Conservation (phyloP, 2,888 invertebrate genomes). For the Tupiocoris notatus region DNA sequence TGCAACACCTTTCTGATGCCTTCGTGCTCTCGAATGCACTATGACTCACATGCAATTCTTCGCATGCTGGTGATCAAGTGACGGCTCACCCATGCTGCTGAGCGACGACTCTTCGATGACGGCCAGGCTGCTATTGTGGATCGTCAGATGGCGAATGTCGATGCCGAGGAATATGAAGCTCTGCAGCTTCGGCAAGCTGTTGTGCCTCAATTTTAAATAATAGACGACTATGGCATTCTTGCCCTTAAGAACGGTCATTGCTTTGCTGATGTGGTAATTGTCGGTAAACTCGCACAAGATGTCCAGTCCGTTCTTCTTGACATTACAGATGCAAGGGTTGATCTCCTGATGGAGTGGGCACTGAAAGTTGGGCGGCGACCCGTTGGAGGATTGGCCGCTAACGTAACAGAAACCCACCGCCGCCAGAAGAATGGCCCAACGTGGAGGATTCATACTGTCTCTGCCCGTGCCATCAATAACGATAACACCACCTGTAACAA, state of each 20-base stretch:
- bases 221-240: constrained; percentile 76
- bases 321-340: constrained; percentile 76
- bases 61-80: constrained; percentile 25
- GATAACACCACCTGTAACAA: constrained; percentile 37
- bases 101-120: constrained; percentile 84
- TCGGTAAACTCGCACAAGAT: constrained; percentile 86
- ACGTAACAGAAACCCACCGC: constrained; percentile 36
- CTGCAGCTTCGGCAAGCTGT: constrained; percentile 78
- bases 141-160: constrained; percentile 83
- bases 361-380: constrained; percentile 41
- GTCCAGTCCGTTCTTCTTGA: constrained; percentile 85
- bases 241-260: constrained; percentile 79
- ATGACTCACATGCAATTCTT: constrained; percentile 28
- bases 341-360: constrained; percentile 75
- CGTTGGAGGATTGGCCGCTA: constrained; percentile 37
- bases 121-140: constrained; percentile 83
- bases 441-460: constrained; percentile 33
- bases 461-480: constrained; percentile 37
- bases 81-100: constrained; percentile 74
- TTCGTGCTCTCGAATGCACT: constrained; percentile 10
- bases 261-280: constrained; percentile 70
- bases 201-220: constrained; percentile 83
- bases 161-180: constrained; percentile 83
- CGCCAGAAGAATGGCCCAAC: constrained; percentile 34
- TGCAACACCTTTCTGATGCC: constrained; percentile 5